A percentile compares a stretch with the other conserved stretches of the same genome.
These are phyloP conservation scores for Drosophila anomalata DNA, from an alignment of 2,888 invertebrate genomes.

Conservation along the genomic window DNA sequence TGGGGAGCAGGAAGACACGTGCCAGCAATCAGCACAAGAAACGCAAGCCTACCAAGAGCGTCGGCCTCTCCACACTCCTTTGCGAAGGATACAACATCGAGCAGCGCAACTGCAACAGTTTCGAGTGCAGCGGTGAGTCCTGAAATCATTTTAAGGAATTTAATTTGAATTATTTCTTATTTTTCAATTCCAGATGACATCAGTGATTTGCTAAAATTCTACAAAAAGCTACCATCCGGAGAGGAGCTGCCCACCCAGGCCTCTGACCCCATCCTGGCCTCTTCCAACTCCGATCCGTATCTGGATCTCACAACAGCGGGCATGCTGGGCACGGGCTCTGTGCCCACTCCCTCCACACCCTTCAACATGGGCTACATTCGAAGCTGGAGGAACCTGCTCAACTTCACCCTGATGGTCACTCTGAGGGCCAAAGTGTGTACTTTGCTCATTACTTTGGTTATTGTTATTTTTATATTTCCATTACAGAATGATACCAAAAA, in stretches of 20 bases:
- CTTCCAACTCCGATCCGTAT: conserved; percentile 30
- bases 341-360: conserved; percentile 75
- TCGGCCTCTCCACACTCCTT: conserved; percentile 80
- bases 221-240: conserved; percentile 77
- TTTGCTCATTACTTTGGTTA: neutral
- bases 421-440: conserved; percentile 81
- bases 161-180: neutral
- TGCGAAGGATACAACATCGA: conserved; percentile 84
- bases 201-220: conserved; percentile 83
- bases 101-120: conserved; percentile 84
- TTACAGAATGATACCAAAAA: conserved; percentile 68
- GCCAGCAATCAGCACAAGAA: conserved; percentile 68
- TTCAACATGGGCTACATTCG: conserved; percentile 81
- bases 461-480: neutral
- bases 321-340: conserved; percentile 21
- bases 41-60: conserved; percentile 77
- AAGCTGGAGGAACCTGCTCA: conserved; percentile 81
- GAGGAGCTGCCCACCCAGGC: conserved; percentile 66
- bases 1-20: conserved; percentile 51
- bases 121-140: conserved; percentile 83
- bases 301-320: conserved; percentile 51
- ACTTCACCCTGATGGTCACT: conserved; percentile 83
- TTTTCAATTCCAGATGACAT: conserved; percentile 79
- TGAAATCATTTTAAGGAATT: neutral
- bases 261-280: conserved; percentile 18